Evolutionary conservation across 2,888 invertebrate species (phyloP).

Genomic region (Trypoxylon attenuatum): DNA sequence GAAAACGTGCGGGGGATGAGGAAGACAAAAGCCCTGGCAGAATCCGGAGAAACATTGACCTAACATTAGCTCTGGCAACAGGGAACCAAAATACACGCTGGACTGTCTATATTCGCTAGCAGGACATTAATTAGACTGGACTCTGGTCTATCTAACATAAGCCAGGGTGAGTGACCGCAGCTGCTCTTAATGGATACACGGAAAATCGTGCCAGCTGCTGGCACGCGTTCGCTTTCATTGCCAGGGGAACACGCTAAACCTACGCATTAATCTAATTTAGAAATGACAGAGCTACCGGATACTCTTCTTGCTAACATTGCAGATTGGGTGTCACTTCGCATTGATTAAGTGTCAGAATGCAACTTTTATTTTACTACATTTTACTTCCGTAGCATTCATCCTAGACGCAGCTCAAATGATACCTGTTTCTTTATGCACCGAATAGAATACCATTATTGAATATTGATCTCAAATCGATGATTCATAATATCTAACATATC

Average conservation of each 20-base stretch:
- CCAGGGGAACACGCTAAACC: constrained; percentile 2
- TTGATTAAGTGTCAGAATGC: too few relatives aligned
- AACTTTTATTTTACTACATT: too few relatives aligned
- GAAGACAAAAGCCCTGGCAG: background rate
- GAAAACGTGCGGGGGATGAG: background rate
- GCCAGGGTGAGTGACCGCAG: constrained; percentile 41
- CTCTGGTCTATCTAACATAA: constrained; percentile 5
- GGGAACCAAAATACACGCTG: constrained; percentile 37
- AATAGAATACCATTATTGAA: too few relatives aligned
- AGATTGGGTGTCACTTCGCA: too few relatives aligned
- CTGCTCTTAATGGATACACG: constrained; percentile 25
- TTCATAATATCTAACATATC: too few relatives aligned
- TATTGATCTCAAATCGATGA: too few relatives aligned
- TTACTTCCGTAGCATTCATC: too few relatives aligned
- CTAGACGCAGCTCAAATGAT: too few relatives aligned
- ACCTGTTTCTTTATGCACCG: too few relatives aligned
- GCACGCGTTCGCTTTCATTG: constrained; percentile 18
- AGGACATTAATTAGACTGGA: constrained; percentile 36
- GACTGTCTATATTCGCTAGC: constrained; percentile 27
- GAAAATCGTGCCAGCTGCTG: constrained; percentile 30
- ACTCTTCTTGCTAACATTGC: too few relatives aligned
- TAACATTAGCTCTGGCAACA: constrained; percentile 13
- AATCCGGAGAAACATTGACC: constrained; percentile 36
- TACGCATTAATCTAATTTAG: constrained; percentile 13
- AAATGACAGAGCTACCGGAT: too few relatives aligned